These are phyloP conservation scores for Nasonia vitripennis DNA, from an alignment of 1,140 invertebrate genomes.

Conservation along the genomic window DNA sequence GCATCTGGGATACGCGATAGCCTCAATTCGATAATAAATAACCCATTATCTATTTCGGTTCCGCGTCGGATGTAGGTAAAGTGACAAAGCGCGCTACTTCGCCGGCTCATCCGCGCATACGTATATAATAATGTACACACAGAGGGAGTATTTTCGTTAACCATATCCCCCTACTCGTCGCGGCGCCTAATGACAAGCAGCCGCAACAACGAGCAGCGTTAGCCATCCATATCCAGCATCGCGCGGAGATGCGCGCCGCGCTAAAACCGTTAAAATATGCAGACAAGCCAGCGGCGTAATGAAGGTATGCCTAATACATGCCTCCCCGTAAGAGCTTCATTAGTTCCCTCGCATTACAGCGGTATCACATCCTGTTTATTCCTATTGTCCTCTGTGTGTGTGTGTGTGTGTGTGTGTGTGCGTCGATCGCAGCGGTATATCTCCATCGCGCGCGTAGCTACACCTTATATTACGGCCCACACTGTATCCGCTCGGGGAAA, in stretches of 20 bases:
- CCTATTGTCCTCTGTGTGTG: neutral
- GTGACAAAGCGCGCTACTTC: neutral
- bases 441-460: too few relatives aligned
- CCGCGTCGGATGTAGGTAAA: neutral
- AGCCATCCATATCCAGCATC: neutral
- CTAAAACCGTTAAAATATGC: conserved; percentile 68
- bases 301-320: conserved; percentile 72
- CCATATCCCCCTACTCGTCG: neutral
- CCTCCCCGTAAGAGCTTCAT: conserved; percentile 26
- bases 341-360: neutral
- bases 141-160: neutral
- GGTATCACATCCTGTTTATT: too few relatives aligned
- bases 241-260: conserved; percentile 55
- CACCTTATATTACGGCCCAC: too few relatives aligned
- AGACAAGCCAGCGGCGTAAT: conserved; percentile 62
- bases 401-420: neutral
- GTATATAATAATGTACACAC: too few relatives aligned
- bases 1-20: neutral
- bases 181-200: neutral
- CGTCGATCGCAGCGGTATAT: neutral
- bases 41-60: neutral
- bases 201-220: neutral
- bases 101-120: too few relatives aligned
- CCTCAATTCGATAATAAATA: neutral
- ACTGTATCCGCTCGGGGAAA: too few relatives aligned